These are phyloP conservation scores for Armadillidium nasatum DNA, from an alignment of 1,140 invertebrate genomes.

Conservation along the genomic window DNA sequence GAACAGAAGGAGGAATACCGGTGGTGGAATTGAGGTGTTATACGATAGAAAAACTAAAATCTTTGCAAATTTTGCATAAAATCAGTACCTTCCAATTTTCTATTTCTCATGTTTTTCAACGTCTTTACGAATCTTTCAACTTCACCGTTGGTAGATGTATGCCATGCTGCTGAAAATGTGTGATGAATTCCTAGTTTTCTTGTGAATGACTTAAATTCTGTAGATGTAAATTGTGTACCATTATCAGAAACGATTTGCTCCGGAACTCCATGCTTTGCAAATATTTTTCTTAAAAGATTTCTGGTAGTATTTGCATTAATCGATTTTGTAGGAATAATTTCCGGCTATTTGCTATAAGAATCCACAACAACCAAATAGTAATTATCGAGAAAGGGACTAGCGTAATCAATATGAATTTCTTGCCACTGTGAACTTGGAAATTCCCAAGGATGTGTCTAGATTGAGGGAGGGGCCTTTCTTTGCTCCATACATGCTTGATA, in stretches of 20 bases:
- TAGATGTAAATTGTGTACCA: slow-evolving; percentile 50
- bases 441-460: slow-evolving; percentile 18
- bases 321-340: slow-evolving; percentile 25
- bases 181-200: slow-evolving; percentile 49
- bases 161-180: slow-evolving; percentile 48
- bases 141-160: slow-evolving; percentile 52
- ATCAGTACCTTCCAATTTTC: neutral
- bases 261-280: slow-evolving; percentile 50
- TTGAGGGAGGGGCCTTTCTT: slow-evolving; percentile 12
- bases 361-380: slow-evolving; percentile 22
- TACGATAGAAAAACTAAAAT: slow-evolving; percentile 18
- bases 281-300: slow-evolving; percentile 47
- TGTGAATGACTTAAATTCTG: slow-evolving; percentile 50
- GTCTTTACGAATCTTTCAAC: slow-evolving; percentile 47
- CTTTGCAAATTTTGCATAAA: neutral
- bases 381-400: slow-evolving; percentile 9
- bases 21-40: slow-evolving; percentile 22
- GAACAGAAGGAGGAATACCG: slow-evolving; percentile 10
- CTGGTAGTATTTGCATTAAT: slow-evolving; percentile 42
- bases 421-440: slow-evolving; percentile 19
- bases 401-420: slow-evolving; percentile 25
- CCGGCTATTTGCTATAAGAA: slow-evolving; percentile 27
- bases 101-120: slow-evolving; percentile 18
- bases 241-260: slow-evolving; percentile 54
- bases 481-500: slow-evolving; percentile 12